These are phyloP conservation scores for Grammomys dolichurus DNA, from an alignment of 2,113 vertebrate species.

Conservation along the genomic window DNA sequence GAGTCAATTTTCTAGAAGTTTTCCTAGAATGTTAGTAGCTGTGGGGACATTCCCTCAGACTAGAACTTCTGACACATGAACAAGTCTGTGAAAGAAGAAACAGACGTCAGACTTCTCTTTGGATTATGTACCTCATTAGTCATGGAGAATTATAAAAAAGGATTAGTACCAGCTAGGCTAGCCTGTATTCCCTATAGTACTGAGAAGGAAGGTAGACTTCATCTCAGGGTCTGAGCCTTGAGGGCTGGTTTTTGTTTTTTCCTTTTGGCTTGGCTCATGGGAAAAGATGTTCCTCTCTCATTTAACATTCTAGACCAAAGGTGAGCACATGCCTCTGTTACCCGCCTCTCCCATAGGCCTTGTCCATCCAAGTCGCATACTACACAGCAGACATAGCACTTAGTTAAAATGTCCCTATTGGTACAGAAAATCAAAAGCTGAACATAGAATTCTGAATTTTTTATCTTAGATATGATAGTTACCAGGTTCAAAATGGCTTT, in stretches of 20 bases:
- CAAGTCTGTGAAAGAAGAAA: not conserved
- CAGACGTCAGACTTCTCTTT: not conserved
- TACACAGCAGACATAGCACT: no score
- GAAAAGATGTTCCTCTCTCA: not conserved
- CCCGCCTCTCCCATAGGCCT: not conserved
- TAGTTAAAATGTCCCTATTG: not conserved
- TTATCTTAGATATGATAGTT: not conserved
- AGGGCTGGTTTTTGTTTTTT: not conserved
- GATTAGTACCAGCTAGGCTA: not conserved
- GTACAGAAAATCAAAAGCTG: no score
- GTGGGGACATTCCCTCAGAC: not conserved
- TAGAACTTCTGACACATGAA: not conserved
- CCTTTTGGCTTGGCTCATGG: not conserved
- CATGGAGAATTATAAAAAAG: not conserved
- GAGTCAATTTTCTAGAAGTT: not conserved
- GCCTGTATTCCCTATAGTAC: not conserved
- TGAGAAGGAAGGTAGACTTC: not conserved
- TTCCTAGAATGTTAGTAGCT: not conserved
- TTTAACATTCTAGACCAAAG: not conserved
- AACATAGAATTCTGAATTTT: not conserved
- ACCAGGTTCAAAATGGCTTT: not conserved
- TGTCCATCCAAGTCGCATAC: not conserved
- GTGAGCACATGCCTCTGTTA: accelerated
- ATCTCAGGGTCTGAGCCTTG: not conserved
- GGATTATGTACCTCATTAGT: not conserved